These are phyloP conservation scores for Chascanopsetta lugubris DNA, from an alignment of 2,113 vertebrate genomes.

Conservation along the genomic window DNA sequence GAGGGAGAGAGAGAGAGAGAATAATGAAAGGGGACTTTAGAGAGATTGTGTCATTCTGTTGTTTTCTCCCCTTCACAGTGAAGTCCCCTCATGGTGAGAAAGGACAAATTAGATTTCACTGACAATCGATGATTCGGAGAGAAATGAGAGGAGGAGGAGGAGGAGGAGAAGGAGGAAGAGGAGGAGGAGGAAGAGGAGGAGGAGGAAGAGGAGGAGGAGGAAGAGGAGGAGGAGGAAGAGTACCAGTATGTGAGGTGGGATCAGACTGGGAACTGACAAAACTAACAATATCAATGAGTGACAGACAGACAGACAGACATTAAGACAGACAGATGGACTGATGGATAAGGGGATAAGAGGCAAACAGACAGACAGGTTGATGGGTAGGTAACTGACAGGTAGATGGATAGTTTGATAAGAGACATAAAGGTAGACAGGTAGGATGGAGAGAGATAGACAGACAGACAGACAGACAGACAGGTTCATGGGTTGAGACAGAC, in stretches of 20 bases:
- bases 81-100: constrained; percentile 44
- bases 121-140: constrained; percentile 61
- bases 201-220: neutral
- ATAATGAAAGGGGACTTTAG: neutral
- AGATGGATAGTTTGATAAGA: too few relatives aligned
- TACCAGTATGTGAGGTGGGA: constrained; percentile 33
- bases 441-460: too few relatives aligned
- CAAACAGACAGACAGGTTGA: too few relatives aligned
- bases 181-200: constrained; percentile 16
- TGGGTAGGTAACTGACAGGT: too few relatives aligned
- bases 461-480: too few relatives aligned
- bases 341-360: too few relatives aligned
- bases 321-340: neutral
- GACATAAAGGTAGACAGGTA: too few relatives aligned
- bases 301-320: neutral
- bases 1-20: neutral
- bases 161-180: constrained; percentile 35
- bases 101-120: constrained; percentile 62
- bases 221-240: constrained; percentile 16
- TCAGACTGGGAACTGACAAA: constrained; percentile 18
- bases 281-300: constrained; percentile 9
- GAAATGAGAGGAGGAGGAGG: constrained; percentile 40
- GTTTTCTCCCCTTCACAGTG: constrained; percentile 33
- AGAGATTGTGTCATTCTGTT: constrained; percentile 16
- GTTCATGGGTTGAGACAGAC: too few relatives aligned